A percentile compares a stretch with the other conserved stretches of the same genome.
These are phyloP conservation scores for Xenops minutus DNA, from an alignment of 2,797 vertebrate genomes.

Conservation along the genomic window DNA sequence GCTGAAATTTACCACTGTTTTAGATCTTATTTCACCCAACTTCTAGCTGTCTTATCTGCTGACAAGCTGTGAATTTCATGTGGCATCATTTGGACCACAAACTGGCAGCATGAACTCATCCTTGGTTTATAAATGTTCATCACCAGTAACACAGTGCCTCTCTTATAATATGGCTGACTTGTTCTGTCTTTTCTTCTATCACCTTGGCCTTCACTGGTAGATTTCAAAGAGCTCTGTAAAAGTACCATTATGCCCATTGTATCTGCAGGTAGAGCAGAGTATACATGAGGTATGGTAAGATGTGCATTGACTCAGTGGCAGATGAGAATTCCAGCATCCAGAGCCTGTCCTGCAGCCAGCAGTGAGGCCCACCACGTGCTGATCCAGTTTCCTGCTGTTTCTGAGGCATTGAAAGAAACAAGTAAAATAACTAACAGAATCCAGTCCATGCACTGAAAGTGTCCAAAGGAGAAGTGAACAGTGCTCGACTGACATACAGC, in stretches of 20 bases:
- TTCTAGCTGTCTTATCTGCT: neutral
- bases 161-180: accelerated
- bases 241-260: neutral
- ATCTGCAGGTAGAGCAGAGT: neutral
- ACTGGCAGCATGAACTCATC: neutral
- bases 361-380: neutral
- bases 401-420: neutral
- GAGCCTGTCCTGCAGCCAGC: neutral
- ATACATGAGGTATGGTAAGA: accelerated
- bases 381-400: neutral
- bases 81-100: neutral
- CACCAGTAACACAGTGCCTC: neutral
- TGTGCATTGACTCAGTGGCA: accelerated
- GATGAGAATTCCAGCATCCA: neutral
- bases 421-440: neutral
- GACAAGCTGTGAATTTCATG: neutral
- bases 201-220: neutral
- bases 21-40: neutral
- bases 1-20: neutral
- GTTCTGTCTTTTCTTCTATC: neutral
- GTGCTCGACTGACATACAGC: too few species aligned
- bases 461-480: neutral
- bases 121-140: neutral
- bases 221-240: neutral
- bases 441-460: neutral